Base-by-base conservation (phyloP, 2,888 invertebrate genomes). In the Cryptophagus acutangulus region DNA sequence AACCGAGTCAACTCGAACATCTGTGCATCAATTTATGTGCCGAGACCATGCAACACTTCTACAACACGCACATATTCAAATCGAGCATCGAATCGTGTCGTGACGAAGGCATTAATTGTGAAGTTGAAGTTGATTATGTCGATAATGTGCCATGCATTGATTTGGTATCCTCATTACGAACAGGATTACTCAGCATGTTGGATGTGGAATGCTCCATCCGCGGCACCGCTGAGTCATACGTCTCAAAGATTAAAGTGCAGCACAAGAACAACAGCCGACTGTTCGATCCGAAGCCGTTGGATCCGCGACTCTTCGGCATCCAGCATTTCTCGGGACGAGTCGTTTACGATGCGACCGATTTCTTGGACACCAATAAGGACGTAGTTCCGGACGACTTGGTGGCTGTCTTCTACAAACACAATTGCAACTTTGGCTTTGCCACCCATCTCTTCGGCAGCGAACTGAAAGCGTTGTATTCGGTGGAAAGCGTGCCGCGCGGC, bases 1-100 rank as follows among this genome's bases (percentile, higher is more conserved):
- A 87, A 70, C 89, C 89, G 1, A 85, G 88, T 57, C 88, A 89
- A 53, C 74, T 95, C 55, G 94, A 95, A 69, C 94, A 94, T 67
- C 74, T 95, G 43, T 94, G 94, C 72, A 91, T 92, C 59, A 95
- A 95, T 72, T 74, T 95, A 46, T 93, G 93, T 71, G 92, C 94
- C 1, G 95, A 95, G 73, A 93, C 93, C 18, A 91, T 95, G 90
- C 94, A 95, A 69, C 94, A 94, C 70, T 94, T 93, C 70, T 95
- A 94, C 75, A 95, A 93, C 71, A 94, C 93, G 38, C 93, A 94
- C 71, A 91, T 94, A 56, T 94, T 95, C 72, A 93, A 93, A 70
- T 88, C 90, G 14, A 86, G 89, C 52, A 87, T 90, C 49, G 93
- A 94, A 71, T 90, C 93, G 38, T 92, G 93, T 62, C 78, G 90